Evolutionary conservation across 2,888 invertebrate genomes (phyloP).

Genomic region (Agrochola lota): DNA sequence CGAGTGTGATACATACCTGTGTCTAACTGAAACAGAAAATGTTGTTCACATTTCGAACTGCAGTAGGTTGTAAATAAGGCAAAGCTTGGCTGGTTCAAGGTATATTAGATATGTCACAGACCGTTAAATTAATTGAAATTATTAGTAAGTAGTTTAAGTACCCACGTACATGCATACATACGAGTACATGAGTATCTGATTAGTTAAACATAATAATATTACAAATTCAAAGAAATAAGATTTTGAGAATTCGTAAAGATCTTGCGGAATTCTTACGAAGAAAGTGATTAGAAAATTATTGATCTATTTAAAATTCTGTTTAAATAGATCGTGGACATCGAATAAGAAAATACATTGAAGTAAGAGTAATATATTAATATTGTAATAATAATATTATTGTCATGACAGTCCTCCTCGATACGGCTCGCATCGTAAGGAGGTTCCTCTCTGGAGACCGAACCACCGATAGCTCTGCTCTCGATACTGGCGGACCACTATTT

Average conservation of each 20-base stretch:
- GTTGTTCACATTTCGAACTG: slow-evolving; percentile 50
- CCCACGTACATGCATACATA: background rate
- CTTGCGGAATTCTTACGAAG: background rate
- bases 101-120: slow-evolving; percentile 12
- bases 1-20: slow-evolving; percentile 26
- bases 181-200: background rate
- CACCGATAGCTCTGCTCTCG: no score
- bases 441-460: no score
- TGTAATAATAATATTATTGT: background rate
- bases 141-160: slow-evolving; percentile 6
- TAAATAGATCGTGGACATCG: background rate
- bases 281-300: no score
- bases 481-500: no score
- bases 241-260: background rate
- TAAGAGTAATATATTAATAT: background rate
- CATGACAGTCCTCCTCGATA: no score
- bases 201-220: background rate
- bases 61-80: background rate
- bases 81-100: slow-evolving; percentile 8
- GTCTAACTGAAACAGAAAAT: slow-evolving; percentile 39
- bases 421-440: no score
- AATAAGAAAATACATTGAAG: background rate
- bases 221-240: background rate
- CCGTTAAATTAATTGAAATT: slow-evolving; percentile 21
- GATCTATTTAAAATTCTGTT: no score